Evolutionary conservation across 2,113 vertebrate genomes (phyloP), one percentile per base, ranked within the genome.

Genomic region (Nyctereutes procyonoides): DNA sequence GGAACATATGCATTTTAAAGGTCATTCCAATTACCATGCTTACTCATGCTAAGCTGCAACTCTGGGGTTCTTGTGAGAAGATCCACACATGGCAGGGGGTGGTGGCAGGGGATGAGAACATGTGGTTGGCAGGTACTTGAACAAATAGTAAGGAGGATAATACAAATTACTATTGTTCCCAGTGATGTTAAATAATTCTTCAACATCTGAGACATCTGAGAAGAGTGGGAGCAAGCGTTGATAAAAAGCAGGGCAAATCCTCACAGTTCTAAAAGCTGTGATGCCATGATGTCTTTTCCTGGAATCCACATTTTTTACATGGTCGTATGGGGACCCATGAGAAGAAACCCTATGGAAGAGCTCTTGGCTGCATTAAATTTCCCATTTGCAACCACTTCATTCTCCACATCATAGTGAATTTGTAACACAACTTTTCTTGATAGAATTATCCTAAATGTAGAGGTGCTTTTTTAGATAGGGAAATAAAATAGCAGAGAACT

Each of bases 1-100:
- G 69, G 15, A 79, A 60, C 88, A 76, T 65, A 38, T 67, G 56
- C 53, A 87, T 96, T 96, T 80, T 81, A 97, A 97, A 97, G 96
- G 89, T 95, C 89, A 92, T 10, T 93, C 73, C 56, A 92, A 62
- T 93, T 90, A 93, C 35, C 43, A 38, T 38, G 35, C n/a, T 88
- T 90, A 67, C n/a, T 86, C 71, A 81, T 19, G 12, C 38, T 88
- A 65, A 92, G 32, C 69, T 95, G 35, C 30, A n/a, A 8, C 16
- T 85, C 73, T 24, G 22, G 38, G 77, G n/a, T 56, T 86, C 71
- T 24, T 55, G 22, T 65, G 81, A 43, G 35, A 87, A 96, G 83
- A 80, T 48, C 32, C 16, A 15, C 35, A 43, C 26, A 11, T 3
- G 5, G n/a, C n/a, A n/a, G n/a, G 22, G 1, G 8, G 1, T 11